Evolutionary conservation across 2,113 vertebrate genomes (phyloP).

Genomic region (Hystrix cristata): DNA sequence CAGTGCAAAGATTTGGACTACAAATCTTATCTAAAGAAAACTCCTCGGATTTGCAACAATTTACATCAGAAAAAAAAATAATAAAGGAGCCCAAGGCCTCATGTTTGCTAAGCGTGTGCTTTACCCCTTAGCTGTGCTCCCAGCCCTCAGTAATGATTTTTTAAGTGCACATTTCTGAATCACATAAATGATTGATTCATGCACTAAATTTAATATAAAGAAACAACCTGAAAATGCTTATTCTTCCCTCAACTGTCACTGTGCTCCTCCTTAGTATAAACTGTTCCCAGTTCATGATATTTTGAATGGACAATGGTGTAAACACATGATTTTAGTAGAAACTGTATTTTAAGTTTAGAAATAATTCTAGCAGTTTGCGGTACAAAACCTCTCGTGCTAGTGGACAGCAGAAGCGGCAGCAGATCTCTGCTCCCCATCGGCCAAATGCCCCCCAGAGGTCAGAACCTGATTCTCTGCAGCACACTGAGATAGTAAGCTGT

Average conservation of each 20-base stretch:
- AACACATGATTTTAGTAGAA: background rate
- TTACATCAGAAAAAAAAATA: background rate
- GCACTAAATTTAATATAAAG: background rate
- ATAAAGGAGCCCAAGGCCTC: background rate
- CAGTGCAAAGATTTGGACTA: background rate
- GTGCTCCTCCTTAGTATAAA: background rate
- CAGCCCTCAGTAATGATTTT: background rate
- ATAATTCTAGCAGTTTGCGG: background rate
- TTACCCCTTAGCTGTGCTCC: background rate
- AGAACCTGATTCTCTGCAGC: too few species aligned
- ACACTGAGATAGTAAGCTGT: background rate
- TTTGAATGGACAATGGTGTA: background rate
- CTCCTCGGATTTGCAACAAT: background rate
- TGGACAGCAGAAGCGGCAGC: background rate
- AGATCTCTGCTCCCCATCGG: background rate
- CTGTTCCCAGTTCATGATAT: background rate
- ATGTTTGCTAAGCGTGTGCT: background rate
- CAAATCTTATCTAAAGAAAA: conserved; percentile 43
- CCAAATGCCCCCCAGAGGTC: too few species aligned
- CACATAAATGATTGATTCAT: background rate
- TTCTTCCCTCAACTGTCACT: background rate
- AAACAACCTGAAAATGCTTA: background rate
- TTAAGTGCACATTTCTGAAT: background rate
- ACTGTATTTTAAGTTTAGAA: background rate
- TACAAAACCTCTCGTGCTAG: background rate